Evolutionary conservation across 2,888 invertebrate genomes (phyloP), one percentile per base, ranked within the genome.

Genomic region (Vannuccia rotundouncinata): DNA sequence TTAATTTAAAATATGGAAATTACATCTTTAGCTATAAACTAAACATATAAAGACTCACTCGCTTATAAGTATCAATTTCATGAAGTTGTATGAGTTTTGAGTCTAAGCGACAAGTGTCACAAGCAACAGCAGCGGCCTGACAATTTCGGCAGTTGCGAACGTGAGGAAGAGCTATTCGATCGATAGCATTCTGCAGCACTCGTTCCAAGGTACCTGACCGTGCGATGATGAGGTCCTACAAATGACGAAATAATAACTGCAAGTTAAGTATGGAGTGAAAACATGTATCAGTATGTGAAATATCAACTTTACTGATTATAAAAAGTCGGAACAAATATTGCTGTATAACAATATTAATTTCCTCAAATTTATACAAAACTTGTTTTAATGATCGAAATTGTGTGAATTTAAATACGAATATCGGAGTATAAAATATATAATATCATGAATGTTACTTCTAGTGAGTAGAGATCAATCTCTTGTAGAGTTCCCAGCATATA

Each of bases 401-500:
- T n/a, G n/a, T n/a, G n/a, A n/a, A n/a, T n/a, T n/a, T n/a, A n/a
- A n/a, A n/a, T n/a, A n/a, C n/a, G n/a, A n/a, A n/a, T n/a, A n/a
- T n/a, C n/a, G n/a, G n/a, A n/a, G 17, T 1, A 74, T n/a, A 28
- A 74, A 2, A 10, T 2, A 13, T 10, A 10, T 29, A n/a, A 13
- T 29, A 74, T 30, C 10, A n/a, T 1, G 31, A 10, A 74, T 10
- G 31, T 60, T 78, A 78, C 78, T 60, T 78, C 78, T 28, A 78
- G 60, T 10, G 78, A 78, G 29, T 78, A 78, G n/a, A 78, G 30
- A 78, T 78, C 78, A 60, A 27, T 45, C 60, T 78, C 78, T 59
- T 78, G 5, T 17, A 78, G 22, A 78, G 22, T 78, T 5, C 60
- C 78, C 22, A 78, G 66, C 78, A 78, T 78, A 25, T 78, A 78